phyloP scores from a whole-genome alignment of 92 coral and sea anemone species.

The Palythoa grandis region DNA sequence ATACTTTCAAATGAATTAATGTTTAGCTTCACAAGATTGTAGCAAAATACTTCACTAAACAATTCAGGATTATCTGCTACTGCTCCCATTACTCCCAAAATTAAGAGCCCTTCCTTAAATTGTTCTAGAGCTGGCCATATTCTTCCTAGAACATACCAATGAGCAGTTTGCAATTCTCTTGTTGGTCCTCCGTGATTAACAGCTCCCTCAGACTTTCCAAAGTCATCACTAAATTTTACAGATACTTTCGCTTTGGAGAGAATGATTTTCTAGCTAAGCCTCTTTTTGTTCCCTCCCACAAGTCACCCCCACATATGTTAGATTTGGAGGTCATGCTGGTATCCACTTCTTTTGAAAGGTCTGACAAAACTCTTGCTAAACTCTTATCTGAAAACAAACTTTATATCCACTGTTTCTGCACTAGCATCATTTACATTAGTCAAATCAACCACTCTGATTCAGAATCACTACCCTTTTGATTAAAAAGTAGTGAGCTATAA shows the following conservation, averaged over 20 bases:
- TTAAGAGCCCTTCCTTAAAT: constrained; percentile 57
- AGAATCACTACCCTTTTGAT: constrained; percentile 48
- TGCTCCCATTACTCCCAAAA: constrained; percentile 62
- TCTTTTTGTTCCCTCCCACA: constrained; percentile 73
- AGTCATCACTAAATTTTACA: constrained; percentile 64
- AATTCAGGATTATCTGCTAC: constrained; percentile 53
- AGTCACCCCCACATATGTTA: constrained; percentile 65
- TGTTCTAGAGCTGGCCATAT: constrained; percentile 58
- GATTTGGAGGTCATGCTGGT: constrained; percentile 58
- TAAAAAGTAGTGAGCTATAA: constrained; percentile 63
- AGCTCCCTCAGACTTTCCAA: constrained; percentile 68
- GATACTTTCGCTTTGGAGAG: constrained; percentile 58
- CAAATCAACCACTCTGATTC: constrained; percentile 38
- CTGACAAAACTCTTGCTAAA: constrained; percentile 31
- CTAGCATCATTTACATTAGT: neutral
- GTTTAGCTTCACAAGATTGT: constrained; percentile 40
- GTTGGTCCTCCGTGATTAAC: constrained; percentile 73
- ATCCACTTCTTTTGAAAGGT: constrained; percentile 51
- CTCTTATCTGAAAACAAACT: neutral
- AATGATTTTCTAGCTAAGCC: constrained; percentile 68
- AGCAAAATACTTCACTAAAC: constrained; percentile 58
- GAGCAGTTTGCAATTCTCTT: constrained; percentile 68
- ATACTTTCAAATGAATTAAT: constrained; percentile 51
- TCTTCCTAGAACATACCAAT: constrained; percentile 67
- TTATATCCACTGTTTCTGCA: neutral